Conservation (phyloP, 2,113 vertebrate species). For the Peromyscus leucopus region DNA sequence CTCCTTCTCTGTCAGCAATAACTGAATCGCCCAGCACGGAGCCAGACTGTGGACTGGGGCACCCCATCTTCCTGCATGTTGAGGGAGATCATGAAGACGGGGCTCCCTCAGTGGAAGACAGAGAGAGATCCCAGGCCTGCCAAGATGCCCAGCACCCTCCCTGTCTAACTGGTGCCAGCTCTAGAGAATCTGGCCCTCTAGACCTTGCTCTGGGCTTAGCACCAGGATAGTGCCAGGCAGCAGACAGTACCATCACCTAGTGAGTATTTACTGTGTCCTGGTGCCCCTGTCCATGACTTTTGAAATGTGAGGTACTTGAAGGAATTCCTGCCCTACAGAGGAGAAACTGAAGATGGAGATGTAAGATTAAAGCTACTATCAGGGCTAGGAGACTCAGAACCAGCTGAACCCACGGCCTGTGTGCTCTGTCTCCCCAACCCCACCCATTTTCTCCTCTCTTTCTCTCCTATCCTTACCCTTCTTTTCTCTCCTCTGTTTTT, state of each 20-base stretch:
- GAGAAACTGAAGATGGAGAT: neutral
- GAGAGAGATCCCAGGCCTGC: neutral
- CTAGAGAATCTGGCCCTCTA: neutral
- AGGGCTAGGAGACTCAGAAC: neutral
- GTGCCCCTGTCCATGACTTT: neutral
- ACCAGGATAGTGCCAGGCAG: neutral
- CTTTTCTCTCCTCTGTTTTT: too few relatives aligned
- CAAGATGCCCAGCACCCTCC: neutral
- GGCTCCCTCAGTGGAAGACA: neutral
- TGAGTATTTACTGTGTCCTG: neutral
- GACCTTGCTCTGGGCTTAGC: neutral
- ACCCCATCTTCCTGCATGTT: neutral
- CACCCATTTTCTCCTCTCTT: neutral
- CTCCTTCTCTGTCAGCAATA: too few relatives aligned
- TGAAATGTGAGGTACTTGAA: neutral
- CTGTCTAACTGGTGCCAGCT: neutral
- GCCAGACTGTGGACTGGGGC: neutral
- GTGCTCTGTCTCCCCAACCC: rapidly evolving
- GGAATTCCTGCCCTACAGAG: neutral
- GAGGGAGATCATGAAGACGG: neutral
- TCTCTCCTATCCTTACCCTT: neutral
- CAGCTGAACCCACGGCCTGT: neutral
- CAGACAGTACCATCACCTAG: rapidly evolving
- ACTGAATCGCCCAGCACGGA: neutral
- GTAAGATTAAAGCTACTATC: neutral